Evolutionary conservation across 2,113 vertebrate genomes (phyloP), one percentile per base, ranked within the genome.

Genomic region (Neolamprologus sp.): DNA sequence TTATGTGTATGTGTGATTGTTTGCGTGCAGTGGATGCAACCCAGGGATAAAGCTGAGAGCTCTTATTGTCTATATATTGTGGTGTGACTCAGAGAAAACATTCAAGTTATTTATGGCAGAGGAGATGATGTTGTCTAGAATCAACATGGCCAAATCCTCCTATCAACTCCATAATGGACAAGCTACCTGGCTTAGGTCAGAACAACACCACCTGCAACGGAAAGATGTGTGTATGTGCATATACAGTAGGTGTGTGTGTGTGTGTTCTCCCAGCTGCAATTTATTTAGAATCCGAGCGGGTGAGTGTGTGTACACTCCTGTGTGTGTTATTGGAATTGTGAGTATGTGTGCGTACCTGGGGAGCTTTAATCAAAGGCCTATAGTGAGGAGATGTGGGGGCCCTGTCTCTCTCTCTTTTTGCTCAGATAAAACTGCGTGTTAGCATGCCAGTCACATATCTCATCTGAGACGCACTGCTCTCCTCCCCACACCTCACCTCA

Each of bases 361-460:
- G 93, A 90, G 92, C 86, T 96, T 96, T 97, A 97, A 97, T 97
- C 96, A 96, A 95, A 93, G 94, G 93, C 91, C 86, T 55, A 83
- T 86, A 92, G 93, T 92, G 90, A 83, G 90, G 87, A 90, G 93
- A 93, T 91, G 75, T 89, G 87, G 90, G 85, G 84, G 88, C 90
- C 88, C 85, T 81, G 84, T 88, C 90, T 87, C 84, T 89, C 87
- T 86, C 90, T 85, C 87, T 54, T 89, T 90, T 92, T 91, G 92
- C 91, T 93, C 93, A 94, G 94, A 96, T 96, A 96, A 97, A 97
- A 96, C 93, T 94, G 90, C 71, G 87, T 88, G 94, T 97, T 96
- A 95, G 95, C 95, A 97, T 97, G 96, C 97, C 91, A 94, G 95
- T 96, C 96, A 97, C 97, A 97, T 94, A 95, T 96, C 95, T 96